These are phyloP conservation scores for Gila robusta DNA, from an alignment of 2,797 vertebrate species.

Conservation along the genomic window DNA sequence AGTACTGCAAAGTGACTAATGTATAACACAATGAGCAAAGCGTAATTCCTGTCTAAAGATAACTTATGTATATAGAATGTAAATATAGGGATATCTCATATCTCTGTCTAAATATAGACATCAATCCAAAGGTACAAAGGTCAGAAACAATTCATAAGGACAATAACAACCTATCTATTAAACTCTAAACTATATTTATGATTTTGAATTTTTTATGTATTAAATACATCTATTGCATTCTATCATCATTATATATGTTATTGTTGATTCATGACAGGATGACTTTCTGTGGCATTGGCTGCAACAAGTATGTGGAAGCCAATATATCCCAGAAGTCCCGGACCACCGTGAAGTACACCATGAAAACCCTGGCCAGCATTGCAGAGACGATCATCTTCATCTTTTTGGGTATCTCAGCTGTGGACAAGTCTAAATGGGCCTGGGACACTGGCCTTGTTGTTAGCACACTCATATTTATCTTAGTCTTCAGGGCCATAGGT, in stretches of 20 bases:
- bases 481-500: constrained; percentile 93
- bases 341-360: constrained; percentile 95
- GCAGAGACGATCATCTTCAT: constrained; percentile 98
- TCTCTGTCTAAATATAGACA: constrained; percentile 3
- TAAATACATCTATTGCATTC: background rate
- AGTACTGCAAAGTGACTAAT: background rate
- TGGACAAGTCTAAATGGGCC: constrained; percentile 95
- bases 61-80: constrained; percentile 1
- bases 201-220: background rate
- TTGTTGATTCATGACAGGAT: constrained; percentile 76
- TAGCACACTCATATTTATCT: constrained; percentile 93
- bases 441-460: constrained; percentile 94
- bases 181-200: background rate
- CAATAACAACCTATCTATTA: constrained; percentile 7
- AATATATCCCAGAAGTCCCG: constrained; percentile 98
- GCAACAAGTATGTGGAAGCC: constrained; percentile 96
- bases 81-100: background rate
- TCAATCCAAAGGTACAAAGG: background rate
- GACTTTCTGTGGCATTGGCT: constrained; percentile 95
- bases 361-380: constrained; percentile 96
- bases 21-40: background rate
- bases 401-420: constrained; percentile 93
- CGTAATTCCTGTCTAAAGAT: background rate
- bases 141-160: background rate
- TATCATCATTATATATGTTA: background rate